phyloP scores from a whole-genome alignment of 2,888 invertebrate genomes.

The Xestia rhomboidea region DNA sequence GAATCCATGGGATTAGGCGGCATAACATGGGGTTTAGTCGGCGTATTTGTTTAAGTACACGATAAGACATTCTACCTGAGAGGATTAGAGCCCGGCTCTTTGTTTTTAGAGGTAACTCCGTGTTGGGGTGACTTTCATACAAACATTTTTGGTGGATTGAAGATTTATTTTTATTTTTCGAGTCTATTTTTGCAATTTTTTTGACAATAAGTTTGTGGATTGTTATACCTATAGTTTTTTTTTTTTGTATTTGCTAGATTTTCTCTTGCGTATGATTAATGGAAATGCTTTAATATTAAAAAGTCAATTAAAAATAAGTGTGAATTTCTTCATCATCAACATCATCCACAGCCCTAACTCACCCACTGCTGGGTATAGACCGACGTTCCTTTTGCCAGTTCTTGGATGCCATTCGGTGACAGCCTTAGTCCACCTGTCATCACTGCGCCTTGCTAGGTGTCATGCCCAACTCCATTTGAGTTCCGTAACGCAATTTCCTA shows the following conservation, averaged over 20 bases:
- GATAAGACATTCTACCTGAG: constrained; percentile 73
- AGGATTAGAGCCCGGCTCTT: constrained; percentile 64
- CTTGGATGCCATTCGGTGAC: no score
- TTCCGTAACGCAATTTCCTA: no score
- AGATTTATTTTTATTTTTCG: neutral
- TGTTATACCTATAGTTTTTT: neutral
- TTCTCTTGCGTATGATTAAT: neutral
- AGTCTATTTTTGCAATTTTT: neutral
- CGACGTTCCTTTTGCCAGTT: no score
- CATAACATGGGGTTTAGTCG: constrained; percentile 57
- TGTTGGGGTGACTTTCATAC: neutral
- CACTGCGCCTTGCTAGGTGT: no score
- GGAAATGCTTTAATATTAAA: neutral
- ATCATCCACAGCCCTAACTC: no score
- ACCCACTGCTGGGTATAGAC: no score
- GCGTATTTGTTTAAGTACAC: constrained; percentile 73
- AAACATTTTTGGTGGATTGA: neutral
- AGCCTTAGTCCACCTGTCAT: no score
- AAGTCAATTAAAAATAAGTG: no score
- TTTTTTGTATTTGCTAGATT: neutral
- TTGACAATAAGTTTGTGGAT: neutral
- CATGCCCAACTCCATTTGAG: no score
- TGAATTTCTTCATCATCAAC: no score
- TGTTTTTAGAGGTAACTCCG: constrained; percentile 44
- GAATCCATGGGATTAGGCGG: constrained; percentile 56